Conservation (phyloP, 1,140 invertebrate species). For the Apocrypta bakeri region DNA sequence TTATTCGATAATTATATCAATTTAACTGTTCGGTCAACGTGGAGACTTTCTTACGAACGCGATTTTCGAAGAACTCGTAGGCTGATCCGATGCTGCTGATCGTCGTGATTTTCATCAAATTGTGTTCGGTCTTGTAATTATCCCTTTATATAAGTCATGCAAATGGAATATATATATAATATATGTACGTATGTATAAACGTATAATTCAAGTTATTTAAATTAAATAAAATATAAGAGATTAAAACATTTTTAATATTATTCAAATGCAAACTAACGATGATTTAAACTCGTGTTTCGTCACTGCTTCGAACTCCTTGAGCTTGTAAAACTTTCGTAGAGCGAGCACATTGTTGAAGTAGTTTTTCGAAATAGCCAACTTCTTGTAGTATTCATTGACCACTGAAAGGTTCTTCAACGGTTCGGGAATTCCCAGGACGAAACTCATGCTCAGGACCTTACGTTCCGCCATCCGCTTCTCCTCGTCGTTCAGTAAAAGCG, state of each 20-base stretch:
- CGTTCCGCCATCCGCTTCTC: background rate
- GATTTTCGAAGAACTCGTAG: slow-evolving; percentile 43
- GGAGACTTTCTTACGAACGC: slow-evolving; percentile 29
- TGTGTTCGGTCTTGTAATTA: background rate
- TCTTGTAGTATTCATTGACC: slow-evolving; percentile 24
- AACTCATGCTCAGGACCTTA: slow-evolving; percentile 24
- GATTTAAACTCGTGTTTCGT: background rate
- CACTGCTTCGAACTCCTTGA: slow-evolving; percentile 17
- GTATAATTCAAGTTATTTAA: too few relatives aligned
- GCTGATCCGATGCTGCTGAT: slow-evolving; percentile 33
- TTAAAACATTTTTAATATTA: too few relatives aligned
- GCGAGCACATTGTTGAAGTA: slow-evolving; percentile 24
- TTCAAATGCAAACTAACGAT: too few relatives aligned
- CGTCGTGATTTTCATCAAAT: slow-evolving; percentile 33
- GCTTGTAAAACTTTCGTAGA: slow-evolving; percentile 18
- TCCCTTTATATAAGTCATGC: too few relatives aligned
- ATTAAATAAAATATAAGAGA: too few relatives aligned
- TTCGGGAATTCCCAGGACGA: slow-evolving; percentile 17
- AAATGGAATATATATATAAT: too few relatives aligned
- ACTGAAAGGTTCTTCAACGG: slow-evolving; percentile 17
- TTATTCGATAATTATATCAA: too few relatives aligned
- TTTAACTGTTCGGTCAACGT: too few relatives aligned
- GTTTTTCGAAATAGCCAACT: slow-evolving; percentile 22
- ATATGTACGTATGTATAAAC: too few relatives aligned
- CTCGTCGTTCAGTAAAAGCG: slow-evolving; percentile 15